A percentile compares a stretch with the other conserved stretches of the same genome.
Evolutionary conservation across 2,113 vertebrate genomes (phyloP).

Genomic region (Arizona elegans): DNA sequence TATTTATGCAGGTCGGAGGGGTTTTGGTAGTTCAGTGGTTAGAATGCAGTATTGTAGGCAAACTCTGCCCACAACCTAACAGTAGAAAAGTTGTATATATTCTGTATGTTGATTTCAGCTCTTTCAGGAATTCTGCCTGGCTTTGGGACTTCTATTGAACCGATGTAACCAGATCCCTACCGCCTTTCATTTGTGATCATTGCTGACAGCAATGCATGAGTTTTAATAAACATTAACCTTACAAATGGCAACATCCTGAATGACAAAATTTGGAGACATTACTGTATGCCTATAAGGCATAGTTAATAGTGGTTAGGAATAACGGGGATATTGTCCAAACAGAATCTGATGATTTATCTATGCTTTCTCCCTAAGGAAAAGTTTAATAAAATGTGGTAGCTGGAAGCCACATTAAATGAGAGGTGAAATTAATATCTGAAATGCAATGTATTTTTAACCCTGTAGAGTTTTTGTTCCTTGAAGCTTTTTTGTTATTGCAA

Average conservation of each 20-base stretch:
- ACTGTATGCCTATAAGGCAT: not conserved
- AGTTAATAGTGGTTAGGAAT: not conserved
- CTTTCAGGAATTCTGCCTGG: not conserved
- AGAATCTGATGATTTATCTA: not conserved
- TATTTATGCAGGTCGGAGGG: not conserved
- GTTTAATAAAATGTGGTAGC: not conserved
- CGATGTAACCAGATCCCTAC: not conserved
- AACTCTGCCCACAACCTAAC: not conserved
- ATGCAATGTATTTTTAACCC: constrained; percentile 22
- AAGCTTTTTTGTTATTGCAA: constrained; percentile 23
- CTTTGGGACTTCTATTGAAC: not conserved
- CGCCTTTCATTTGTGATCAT: not conserved
- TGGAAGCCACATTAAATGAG: not conserved
- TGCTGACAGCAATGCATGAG: not conserved
- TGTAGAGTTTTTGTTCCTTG: constrained; percentile 15
- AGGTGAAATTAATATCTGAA: constrained; percentile 30
- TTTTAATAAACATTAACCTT: not conserved
- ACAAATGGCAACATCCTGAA: not conserved
- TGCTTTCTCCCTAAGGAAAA: not conserved
- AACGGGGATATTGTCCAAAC: not conserved
- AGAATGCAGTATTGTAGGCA: not conserved
- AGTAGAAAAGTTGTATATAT: not conserved
- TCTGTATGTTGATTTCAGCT: not conserved
- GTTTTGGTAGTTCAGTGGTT: not conserved
- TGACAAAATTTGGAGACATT: not conserved